Evolutionary conservation across 2,797 vertebrate genomes (phyloP).

Genomic region (Anisognathus igniventris): DNA sequence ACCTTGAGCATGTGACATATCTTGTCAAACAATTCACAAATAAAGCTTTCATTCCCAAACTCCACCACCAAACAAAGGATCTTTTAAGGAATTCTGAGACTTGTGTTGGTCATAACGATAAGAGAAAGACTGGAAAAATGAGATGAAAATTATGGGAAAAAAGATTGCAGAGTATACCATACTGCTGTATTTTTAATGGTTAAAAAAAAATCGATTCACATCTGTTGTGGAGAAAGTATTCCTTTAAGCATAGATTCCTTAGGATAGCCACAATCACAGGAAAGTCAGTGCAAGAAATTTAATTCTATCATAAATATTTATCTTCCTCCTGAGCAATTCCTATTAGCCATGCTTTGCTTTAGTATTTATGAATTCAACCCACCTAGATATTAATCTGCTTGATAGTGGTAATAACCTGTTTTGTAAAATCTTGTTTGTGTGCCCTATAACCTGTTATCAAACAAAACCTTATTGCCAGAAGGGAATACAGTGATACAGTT

Average conservation of each 20-base stretch:
- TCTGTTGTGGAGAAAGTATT: not conserved
- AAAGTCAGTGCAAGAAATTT: not conserved
- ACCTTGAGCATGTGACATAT: not conserved
- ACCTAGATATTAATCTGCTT: not conserved
- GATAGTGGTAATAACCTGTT: not conserved
- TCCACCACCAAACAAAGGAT: not conserved
- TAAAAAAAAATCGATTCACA: not conserved
- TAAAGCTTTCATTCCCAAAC: not conserved
- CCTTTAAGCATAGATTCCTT: not conserved
- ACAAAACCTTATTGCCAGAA: not conserved
- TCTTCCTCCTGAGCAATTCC: not conserved
- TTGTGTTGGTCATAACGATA: fast-evolving
- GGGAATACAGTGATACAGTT: not conserved
- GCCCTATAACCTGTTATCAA: not conserved
- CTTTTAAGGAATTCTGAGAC: not conserved
- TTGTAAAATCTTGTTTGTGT: not conserved
- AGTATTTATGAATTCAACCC: not conserved
- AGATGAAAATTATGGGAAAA: not conserved
- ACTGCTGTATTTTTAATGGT: not conserved
- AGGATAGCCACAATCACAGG: not conserved
- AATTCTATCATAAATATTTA: not conserved
- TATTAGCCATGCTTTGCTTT: not conserved
- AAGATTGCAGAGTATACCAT: not conserved
- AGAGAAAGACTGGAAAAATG: not conserved
- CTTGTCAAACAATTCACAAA: not conserved